phyloP scores from a whole-genome alignment of 2,888 invertebrate genomes.

The Punctoribates punctum region DNA sequence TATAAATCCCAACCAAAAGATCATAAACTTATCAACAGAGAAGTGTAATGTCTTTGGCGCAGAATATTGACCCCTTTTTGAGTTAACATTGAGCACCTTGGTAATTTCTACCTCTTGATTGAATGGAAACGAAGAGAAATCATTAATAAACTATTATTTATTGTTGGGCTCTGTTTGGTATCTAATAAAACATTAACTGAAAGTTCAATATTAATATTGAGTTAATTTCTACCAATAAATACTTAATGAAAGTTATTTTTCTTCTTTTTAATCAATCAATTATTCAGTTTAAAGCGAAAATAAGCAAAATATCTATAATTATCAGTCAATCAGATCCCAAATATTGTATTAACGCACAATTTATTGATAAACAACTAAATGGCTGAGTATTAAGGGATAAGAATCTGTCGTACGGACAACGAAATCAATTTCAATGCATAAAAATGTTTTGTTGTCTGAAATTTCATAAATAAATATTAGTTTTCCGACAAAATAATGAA shows the following conservation, averaged over 20 bases:
- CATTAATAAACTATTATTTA: conserved; percentile 9
- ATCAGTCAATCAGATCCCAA: conserved; percentile 20
- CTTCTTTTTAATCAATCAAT: background rate
- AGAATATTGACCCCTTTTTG: too few relatives aligned
- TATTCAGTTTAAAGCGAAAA: background rate
- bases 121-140: background rate
- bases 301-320: background rate
- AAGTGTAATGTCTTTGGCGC: too few relatives aligned
- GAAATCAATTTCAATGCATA: background rate
- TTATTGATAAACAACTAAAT: background rate
- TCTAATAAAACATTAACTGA: conserved; percentile 8
- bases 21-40: too few relatives aligned
- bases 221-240: background rate
- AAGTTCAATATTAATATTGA: background rate
- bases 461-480: too few relatives aligned
- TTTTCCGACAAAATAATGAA: too few relatives aligned
- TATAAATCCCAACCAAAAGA: too few relatives aligned
- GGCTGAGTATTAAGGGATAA: background rate
- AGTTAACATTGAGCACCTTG: too few relatives aligned
- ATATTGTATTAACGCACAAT: background rate
- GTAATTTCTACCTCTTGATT: too few relatives aligned
- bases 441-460: too few relatives aligned
- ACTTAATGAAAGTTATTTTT: background rate
- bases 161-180: background rate
- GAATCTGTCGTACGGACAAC: conserved; percentile 3